These are phyloP conservation scores for Oryctes rhinoceros DNA, from an alignment of 1,140 invertebrate species.

Conservation along the genomic window DNA sequence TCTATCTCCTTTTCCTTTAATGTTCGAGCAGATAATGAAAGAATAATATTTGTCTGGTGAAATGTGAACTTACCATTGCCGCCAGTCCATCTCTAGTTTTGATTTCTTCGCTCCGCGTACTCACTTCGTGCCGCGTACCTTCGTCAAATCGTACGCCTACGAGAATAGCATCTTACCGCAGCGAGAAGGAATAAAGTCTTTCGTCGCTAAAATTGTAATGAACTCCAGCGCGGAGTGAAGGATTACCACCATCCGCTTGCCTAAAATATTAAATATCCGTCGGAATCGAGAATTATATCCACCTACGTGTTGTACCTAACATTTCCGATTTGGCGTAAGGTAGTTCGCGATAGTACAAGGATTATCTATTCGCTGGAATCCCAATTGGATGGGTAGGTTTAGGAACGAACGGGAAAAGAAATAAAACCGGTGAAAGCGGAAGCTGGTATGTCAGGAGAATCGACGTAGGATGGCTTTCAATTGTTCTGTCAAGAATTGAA, in stretches of 20 bases:
- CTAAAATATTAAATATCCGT: slow-evolving; percentile 10
- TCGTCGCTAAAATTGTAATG: slow-evolving; percentile 5
- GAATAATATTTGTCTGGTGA: background rate
- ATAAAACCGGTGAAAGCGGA: background rate
- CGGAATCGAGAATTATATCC: slow-evolving; percentile 6
- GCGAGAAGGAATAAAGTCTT: background rate
- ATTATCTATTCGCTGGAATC: background rate
- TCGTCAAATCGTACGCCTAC: background rate
- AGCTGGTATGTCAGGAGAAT: background rate
- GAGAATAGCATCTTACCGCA: background rate
- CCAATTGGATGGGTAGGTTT: background rate
- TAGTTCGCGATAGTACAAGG: background rate
- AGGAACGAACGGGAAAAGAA: background rate
- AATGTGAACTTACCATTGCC: background rate
- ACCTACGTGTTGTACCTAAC: background rate
- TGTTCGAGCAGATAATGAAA: background rate
- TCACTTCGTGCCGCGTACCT: background rate
- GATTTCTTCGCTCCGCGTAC: background rate
- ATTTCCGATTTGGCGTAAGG: background rate
- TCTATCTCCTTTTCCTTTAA: too few relatives aligned
- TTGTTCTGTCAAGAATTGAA: background rate
- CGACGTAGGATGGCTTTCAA: background rate
- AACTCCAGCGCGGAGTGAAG: background rate
- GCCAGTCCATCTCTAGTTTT: background rate
- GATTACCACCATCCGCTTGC: background rate